Base-by-base conservation (phyloP, 2,888 invertebrate genomes). In the Imbricaverruca yamaguchii region DNA sequence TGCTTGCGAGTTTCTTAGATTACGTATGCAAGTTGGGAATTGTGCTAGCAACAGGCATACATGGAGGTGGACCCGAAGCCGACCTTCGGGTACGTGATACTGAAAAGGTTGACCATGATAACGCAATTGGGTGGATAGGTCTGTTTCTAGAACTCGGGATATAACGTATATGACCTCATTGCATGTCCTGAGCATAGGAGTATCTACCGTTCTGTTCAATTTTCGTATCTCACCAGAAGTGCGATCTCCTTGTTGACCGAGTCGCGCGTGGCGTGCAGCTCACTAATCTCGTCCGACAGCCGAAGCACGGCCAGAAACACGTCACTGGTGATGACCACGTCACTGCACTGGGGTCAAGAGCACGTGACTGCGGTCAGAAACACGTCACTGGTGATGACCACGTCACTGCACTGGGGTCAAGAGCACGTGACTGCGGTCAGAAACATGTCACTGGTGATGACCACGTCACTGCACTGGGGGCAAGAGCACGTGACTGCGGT, bases 221-320 rank as follows among this genome's bases (percentile, higher is more conserved):
- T n/a, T n/a, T n/a, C n/a, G n/a, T n/a, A n/a, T 81, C 82, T 82
- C 80, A 84, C 83, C 83, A 85, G 88, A 81, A 88, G 85, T 56
- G 87, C 92, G 87, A 95, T 94, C 88, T 96, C 95, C 85, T 92
- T 92, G 85, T 91, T 91, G 39, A 96, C 91, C 83, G 94, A 89
- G 85, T 93, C 94, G 85, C 92, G 90, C 15, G 93, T 92, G 25
- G 95, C 93, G 84, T 91, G 91, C 84, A 97, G 88, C 87, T 97
- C 97, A 82, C 94, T 94, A 78, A 92, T 90, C 86, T 91, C 92
- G 84, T 92, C 92, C 81, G 94, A 93, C 84, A 92, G 91, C 85
- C 94, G 91, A 84, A 97, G 90, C 81, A 94, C 93, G 84, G 92
- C 91, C 85, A 97, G 88, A 88, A 97, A 96, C 85, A 93, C 91